Evolutionary conservation across 1,140 invertebrate species (phyloP), one percentile per base, ranked within the genome.

Genomic region (Heliothis virescens): DNA sequence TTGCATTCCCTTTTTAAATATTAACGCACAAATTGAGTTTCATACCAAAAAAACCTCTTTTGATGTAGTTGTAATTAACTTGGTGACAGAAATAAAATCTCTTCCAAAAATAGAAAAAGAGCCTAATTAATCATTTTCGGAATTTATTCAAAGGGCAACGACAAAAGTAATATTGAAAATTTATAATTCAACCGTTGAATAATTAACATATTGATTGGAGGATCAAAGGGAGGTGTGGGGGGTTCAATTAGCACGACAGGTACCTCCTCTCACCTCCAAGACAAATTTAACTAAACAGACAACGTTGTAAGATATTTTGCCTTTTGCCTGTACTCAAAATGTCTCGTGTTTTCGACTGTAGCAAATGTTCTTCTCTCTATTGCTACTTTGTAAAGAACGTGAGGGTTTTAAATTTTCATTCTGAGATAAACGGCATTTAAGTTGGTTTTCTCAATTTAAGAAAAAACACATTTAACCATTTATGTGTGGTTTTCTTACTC

Each of bases 151-250:
- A 52, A 15, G 13, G 13, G 5, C 59, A 7, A 71, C 41, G 63
- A 12, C n/a, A 16, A 12, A 26, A 59, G 55, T 50, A 15, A 53
- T 15, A 29, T 0, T 13, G 48, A 50, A 53, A 41, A 52, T 71
- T 53, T 71, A 48, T 71, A 71, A 71, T 53, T 12, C 52, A 53
- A 26, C 47, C 21, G 21, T 71, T 71, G 48, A 71, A 71, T 71
- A 71, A 52, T 71, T 71, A 71, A 71, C 67, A 71, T 71, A 71
- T 71, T 71, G 67, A 71, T 71, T 21, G 10, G 48, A 18, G 67
- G 1, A n/a, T n/a, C 13, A 47, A 62, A n/a, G 9, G 67, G n/a
- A 50, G 21, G 48, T 29, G 21, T 48, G 48, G 34, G 62, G 10
- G 18, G 48, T 21, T 41, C 67, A 71, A 71, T 71, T 71, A 71